phyloP scores from a whole-genome alignment of 1,140 invertebrate genomes.

The Venturia canescens region DNA sequence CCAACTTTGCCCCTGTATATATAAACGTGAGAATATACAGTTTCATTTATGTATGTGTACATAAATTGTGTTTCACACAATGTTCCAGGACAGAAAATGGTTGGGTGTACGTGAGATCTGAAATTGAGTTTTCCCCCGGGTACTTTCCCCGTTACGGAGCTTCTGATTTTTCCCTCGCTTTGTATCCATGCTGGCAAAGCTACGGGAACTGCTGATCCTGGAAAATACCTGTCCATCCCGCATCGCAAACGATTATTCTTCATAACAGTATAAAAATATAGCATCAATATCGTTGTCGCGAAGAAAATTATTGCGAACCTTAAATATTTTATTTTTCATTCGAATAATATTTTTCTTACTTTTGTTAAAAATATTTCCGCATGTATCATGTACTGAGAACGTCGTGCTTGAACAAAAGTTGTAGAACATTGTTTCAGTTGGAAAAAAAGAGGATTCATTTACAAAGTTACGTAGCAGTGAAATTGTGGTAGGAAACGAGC shows the following conservation, averaged over 20 bases:
- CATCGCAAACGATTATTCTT: background rate
- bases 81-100: background rate
- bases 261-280: no score
- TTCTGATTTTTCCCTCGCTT: background rate
- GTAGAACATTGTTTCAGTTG: background rate
- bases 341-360: no score
- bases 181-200: background rate
- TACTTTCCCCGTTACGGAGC: background rate
- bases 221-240: background rate
- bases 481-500: background rate
- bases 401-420: background rate
- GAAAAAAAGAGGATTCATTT: background rate
- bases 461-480: background rate
- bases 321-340: no score
- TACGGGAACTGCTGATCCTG: background rate
- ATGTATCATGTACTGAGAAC: no score
- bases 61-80: background rate
- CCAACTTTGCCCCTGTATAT: no score
- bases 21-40: background rate
- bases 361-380: no score
- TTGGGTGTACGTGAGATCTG: background rate
- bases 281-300: no score
- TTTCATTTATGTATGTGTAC: background rate
- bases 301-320: no score
- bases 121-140: slow-evolving; percentile 9